Conservation (phyloP, 2,113 vertebrate genomes). For the Gnathonemus echidnorhynchus region DNA sequence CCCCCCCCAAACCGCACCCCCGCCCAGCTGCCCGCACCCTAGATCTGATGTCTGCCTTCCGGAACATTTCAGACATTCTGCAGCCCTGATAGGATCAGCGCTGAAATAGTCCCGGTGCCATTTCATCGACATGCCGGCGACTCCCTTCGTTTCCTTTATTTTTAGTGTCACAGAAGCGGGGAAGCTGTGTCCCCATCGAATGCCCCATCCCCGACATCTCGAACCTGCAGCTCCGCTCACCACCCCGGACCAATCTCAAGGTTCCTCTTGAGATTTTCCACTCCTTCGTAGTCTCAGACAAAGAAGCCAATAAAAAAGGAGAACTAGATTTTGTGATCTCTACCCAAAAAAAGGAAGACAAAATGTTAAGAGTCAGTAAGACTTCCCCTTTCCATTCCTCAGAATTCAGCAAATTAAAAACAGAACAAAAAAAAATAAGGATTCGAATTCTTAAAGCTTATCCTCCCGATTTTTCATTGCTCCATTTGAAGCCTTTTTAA, state of each 20-base stretch:
- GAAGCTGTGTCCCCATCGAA: background rate
- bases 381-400: conserved; percentile 5
- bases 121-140: conserved; percentile 12
- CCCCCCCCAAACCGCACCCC: background rate
- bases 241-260: background rate
- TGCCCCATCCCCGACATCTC: background rate
- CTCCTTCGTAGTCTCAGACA: background rate
- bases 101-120: background rate
- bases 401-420: background rate
- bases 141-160: conserved; percentile 7
- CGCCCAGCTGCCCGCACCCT: background rate
- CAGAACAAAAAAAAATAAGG: background rate
- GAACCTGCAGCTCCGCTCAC: background rate
- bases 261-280: background rate
- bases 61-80: conserved; percentile 16
- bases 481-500: background rate
- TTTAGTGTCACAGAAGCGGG: conserved; percentile 1
- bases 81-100: background rate
- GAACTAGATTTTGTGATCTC: background rate
- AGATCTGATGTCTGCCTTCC: conserved; percentile 8
- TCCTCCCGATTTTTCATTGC: background rate
- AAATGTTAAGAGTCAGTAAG: background rate
- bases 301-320: background rate
- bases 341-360: background rate
- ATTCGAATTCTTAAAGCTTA: background rate